Evolutionary conservation across 1,140 invertebrate species (phyloP), one percentile per base, ranked within the genome.

Genomic region (Condylostylus longicornis): DNA sequence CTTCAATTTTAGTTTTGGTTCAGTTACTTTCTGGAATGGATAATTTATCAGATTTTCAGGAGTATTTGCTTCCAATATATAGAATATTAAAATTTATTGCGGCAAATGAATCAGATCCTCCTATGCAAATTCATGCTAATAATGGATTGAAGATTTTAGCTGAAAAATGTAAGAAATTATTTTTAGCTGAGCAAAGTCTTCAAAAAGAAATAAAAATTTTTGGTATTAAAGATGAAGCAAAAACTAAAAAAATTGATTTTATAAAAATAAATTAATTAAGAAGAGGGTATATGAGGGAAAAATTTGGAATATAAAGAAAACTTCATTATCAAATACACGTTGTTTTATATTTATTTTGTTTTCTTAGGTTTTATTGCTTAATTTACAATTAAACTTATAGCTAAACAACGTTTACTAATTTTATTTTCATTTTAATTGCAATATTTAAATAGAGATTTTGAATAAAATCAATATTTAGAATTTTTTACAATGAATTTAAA

Each of bases 71-170:
- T 7, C 65, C 71, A 10, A 49, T 85, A 20, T 84, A 84, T 51
- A 61, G 70, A 14, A 61, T 68, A 1, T 53, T 85, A 13, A 78
- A 74, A 45, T 38, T 58, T n/a, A 59, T 79, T 14, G 66, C 73
- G 33, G 48, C 65, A 2, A 63, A 57, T n/a, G 76, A 80, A 42
- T 53, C 60, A 3, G 80, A 87, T 62, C 63, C 73, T 18, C 64
- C 72, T 6, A 66, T 81, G 37, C 66, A 67, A 37, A 52, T 77
- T 18, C 81, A 86, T 50, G 72, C 74, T 7, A 68, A 77, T 31
- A 49, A 81, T 13, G 77, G 79, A 1, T 45, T 84, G 3, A 73
- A 78, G 50, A 71, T 77, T 53, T 61, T 87, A 10, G 70, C 79
- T 48, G 59, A 64, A 6, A 75, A 79, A 35, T 71, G 75, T 32